Base-by-base conservation (phyloP, 1,140 invertebrate species). In the Drosophila fuyamai region DNA sequence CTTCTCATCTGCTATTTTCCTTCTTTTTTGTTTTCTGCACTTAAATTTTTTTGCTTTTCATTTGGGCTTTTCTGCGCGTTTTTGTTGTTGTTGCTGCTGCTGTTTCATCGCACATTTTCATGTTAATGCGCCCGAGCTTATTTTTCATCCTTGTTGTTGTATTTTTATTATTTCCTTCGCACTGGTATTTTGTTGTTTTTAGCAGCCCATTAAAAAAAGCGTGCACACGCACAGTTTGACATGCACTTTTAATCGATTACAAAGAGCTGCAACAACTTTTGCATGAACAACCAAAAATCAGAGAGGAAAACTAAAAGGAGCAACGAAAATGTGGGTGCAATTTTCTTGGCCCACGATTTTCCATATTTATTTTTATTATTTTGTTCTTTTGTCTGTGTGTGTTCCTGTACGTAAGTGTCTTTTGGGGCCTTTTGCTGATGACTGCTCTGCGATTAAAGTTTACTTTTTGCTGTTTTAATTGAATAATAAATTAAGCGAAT, bases 211-310 rank as follows among this genome's bases (percentile, higher is more conserved):
- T 88, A 88, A 85, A 79, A 86, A 76, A 83, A 82, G 76, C 79
- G 75, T 73, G 79, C 79, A 57, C 83, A 86, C 84, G 84, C 83
- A 83, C 83, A 88, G 83, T 86, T 86, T 86, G 83, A 60, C 83
- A 86, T 86, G 83, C 83, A 86, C 83, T 86, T 76, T 88, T 88
- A 86, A 86, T 86, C 83, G 83, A 86, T 86, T 88, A 70, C 76
- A 76, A 74, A 53, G 16, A 51, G 67, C 67, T 41, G 36, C 70
- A 59, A 46, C 36, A 54, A 40, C 46, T 76, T 46, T 55, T 40
- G n/a, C 70, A 67, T 35, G 53, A 67, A 36, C 56, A 66, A 32
- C 38, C 35, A 50, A 56, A 54, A 70, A 36, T 70, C 59, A 62
- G 1, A 62, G 48, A 55, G 18, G 16, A 53, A 53, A 36, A 36